Evolutionary conservation across 2,888 invertebrate species (phyloP), one percentile per base, ranked within the genome.

Genomic region (Steromphala cineraria): DNA sequence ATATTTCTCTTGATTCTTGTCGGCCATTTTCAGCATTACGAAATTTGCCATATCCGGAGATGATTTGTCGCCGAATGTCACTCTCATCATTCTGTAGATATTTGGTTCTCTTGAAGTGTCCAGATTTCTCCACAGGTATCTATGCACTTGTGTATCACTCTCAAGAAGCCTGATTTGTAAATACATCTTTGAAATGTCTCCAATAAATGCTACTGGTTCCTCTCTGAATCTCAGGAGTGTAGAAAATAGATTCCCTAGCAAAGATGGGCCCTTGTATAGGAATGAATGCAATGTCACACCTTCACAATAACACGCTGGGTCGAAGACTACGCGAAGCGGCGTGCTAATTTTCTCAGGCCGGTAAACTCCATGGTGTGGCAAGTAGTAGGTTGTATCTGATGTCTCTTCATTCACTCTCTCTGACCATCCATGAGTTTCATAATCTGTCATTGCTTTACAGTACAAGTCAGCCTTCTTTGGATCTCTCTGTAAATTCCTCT

Each of bases 301-400:
- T 19, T 55, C 53, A 53, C 17, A 81, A n/a, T 53, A 21, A 53
- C 53, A 53, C 1, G 80, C 80, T 31, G 79, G 82, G 67, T 79
- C 79, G 31, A 79, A 79, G 8, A 80, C 76, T 8, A 82, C 79
- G 36, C 79, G 28, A 15, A 78, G 52, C 19, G 78, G 78, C 10
- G 77, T 77, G 36, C 78, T 77, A 15, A 21, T 28, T 46, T 75
- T 82, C 15, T 80, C 79, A 24, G 74, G 78, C 17, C 81, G 53
- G 71, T 81, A 74, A 8, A 81, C 81, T 15, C 81, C 81, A 53
- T 81, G 78, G 8, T 81, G 81, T 4, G 81, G 78, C 8, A 81
- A 56, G n/a, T 78, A 81, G 53, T 67, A 80, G 1, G 36, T 46
- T 31, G 55, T 67, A 31, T 71, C 40, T 10, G 46, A 53, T 8